Evolutionary conservation across 37 sponge, comb jelly and placozoan species (phyloP).

Genomic region (Chondrosia reniformis): DNA sequence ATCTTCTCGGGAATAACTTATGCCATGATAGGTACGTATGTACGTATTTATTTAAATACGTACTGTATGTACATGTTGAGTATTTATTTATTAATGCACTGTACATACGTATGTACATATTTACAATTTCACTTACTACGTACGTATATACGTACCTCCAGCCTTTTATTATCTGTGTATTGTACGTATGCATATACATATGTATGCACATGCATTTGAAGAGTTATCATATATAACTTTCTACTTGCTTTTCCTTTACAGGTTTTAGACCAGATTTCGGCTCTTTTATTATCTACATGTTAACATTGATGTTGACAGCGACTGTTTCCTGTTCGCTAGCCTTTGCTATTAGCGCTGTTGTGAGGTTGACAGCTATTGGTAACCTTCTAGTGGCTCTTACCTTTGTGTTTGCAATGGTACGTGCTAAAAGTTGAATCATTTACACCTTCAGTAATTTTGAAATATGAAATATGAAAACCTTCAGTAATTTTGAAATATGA

Average conservation of each 20-base stretch:
- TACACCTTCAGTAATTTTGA: too few relatives aligned
- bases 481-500: too few relatives aligned
- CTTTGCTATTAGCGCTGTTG: conserved; percentile 16
- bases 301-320: not conserved
- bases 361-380: conserved; percentile 4
- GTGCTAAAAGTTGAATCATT: too few relatives aligned
- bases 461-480: too few relatives aligned
- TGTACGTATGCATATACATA: too few relatives aligned
- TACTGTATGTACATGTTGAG: not conserved
- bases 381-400: conserved; percentile 10
- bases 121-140: not conserved
- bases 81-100: not conserved
- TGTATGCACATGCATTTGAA: too few relatives aligned
- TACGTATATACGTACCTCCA: not conserved
- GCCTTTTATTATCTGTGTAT: too few relatives aligned
- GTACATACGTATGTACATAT: not conserved
- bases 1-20: conserved; percentile 50
- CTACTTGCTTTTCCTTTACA: not conserved
- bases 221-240: not conserved
- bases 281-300: not conserved
- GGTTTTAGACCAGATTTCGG: not conserved
- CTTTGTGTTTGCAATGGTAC: conserved; percentile 23
- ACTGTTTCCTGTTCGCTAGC: not conserved
- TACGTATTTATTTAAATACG: not conserved
- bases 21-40: conserved; percentile 64